phyloP scores from a whole-genome alignment of 2,888 invertebrate species.

The Amiota mariae region DNA sequence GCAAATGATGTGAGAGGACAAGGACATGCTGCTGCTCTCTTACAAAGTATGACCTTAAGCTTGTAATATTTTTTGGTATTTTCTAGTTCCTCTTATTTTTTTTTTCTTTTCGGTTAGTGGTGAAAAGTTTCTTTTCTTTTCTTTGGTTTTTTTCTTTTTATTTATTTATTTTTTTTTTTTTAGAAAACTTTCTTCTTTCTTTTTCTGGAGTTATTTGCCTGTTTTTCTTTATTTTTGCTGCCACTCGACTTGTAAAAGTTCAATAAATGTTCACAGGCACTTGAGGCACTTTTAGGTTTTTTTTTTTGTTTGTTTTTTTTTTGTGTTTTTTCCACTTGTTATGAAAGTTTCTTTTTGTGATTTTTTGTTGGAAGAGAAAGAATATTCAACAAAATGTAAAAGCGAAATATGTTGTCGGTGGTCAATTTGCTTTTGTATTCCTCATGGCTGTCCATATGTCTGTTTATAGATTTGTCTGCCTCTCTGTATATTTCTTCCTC shows the following conservation, averaged over 20 bases:
- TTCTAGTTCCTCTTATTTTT: neutral
- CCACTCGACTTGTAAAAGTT: slow-evolving; percentile 30
- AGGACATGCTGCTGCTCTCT: neutral
- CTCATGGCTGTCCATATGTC: too few relatives aligned
- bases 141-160: neutral
- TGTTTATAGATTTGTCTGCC: too few relatives aligned
- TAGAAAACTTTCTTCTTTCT: neutral
- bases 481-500: too few relatives aligned
- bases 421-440: slow-evolving; percentile 1
- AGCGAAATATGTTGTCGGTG: slow-evolving; percentile 4
- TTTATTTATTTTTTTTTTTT: neutral
- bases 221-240: slow-evolving; percentile 2
- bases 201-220: neutral
- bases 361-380: neutral
- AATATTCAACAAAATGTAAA: neutral
- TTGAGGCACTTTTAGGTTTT: slow-evolving; percentile 24
- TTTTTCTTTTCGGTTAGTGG: neutral
- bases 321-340: neutral
- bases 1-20: slow-evolving; percentile 3
- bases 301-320: slow-evolving; percentile 9
- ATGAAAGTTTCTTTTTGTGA: neutral
- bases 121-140: slow-evolving; percentile 8
- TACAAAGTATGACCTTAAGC: slow-evolving; percentile 29
- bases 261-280: slow-evolving; percentile 31
- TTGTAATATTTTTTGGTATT: slow-evolving; percentile 9